Evolutionary conservation across 2,797 vertebrate species (phyloP).

Genomic region (Philypnodon macrostomus): DNA sequence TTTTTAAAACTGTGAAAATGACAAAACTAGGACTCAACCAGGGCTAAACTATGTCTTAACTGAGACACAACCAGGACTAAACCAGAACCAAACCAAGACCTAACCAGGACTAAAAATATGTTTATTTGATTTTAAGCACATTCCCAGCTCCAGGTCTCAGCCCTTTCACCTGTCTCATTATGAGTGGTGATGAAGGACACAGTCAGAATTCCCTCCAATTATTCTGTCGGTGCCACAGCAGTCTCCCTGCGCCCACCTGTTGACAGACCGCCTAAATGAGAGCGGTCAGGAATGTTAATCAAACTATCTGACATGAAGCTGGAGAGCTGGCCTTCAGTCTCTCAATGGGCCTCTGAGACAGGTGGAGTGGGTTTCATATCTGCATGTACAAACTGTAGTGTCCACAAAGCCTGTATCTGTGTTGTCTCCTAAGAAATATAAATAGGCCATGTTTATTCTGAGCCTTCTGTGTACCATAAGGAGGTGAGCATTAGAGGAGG

Average conservation of each 20-base stretch:
- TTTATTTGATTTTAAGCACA: no score
- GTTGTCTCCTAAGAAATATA: neutral
- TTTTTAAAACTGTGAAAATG: no score
- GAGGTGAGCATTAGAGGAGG: slow-evolving; percentile 12
- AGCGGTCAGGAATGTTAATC: slow-evolving; percentile 73
- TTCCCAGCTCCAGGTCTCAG: slow-evolving; percentile 43
- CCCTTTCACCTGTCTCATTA: slow-evolving; percentile 80
- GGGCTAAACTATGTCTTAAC: no score
- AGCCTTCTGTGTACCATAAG: slow-evolving; percentile 5
- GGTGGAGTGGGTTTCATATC: slow-evolving; percentile 66
- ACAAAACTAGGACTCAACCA: no score
- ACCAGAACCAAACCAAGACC: no score
- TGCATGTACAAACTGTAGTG: neutral
- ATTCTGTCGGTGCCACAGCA: slow-evolving; percentile 53
- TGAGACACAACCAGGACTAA: no score
- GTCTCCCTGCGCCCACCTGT: slow-evolving; percentile 80
- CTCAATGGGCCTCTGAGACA: slow-evolving; percentile 62
- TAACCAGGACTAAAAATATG: no score
- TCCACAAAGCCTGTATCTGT: neutral
- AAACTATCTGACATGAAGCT: slow-evolving; percentile 64
- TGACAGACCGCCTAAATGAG: slow-evolving; percentile 74
- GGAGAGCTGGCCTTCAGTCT: slow-evolving; percentile 57
- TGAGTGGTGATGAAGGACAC: slow-evolving; percentile 77
- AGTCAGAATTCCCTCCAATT: slow-evolving; percentile 79
- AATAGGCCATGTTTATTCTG: neutral